Percentiles rank a stretch among this genome's conserved stretches.
Evolutionary conservation across 1,140 invertebrate species (phyloP).

Genomic region (Saccostrea glomerata): DNA sequence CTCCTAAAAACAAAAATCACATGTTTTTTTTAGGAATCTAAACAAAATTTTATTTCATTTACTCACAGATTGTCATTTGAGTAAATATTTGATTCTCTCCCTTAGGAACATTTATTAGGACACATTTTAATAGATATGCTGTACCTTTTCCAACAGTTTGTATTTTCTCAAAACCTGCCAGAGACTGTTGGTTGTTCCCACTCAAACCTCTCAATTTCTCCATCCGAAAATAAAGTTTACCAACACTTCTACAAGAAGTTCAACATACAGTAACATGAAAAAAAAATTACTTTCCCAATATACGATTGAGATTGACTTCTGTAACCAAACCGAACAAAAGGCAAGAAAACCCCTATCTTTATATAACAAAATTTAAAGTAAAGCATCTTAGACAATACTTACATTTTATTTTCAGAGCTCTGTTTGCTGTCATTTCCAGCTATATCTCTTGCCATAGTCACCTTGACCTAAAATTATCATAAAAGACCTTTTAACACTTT

Average conservation of each 20-base stretch:
- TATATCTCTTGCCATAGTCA: constrained; percentile 57
- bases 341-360: too few species aligned
- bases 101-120: too few species aligned
- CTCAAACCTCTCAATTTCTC: constrained; percentile 77
- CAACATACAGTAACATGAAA: not conserved
- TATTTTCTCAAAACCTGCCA: constrained; percentile 83
- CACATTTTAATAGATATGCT: not conserved
- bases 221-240: constrained; percentile 80
- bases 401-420: constrained; percentile 20
- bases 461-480: constrained; percentile 31
- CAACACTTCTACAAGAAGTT: constrained; percentile 67
- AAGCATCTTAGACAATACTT: not conserved
- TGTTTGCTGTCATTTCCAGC: constrained; percentile 50
- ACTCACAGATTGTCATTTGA: too few species aligned
- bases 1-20: too few species aligned
- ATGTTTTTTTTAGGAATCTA: too few species aligned
- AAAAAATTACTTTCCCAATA: too few species aligned
- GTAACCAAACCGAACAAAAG: too few species aligned
- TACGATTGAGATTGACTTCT: too few species aligned
- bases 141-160: constrained; percentile 83
- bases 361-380: too few species aligned
- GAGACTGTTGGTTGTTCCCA: constrained; percentile 75
- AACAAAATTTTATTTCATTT: too few species aligned
- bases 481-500: not conserved
- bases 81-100: too few species aligned